phyloP scores from a whole-genome alignment of 1,140 invertebrate genomes.

The Reticulitermes speratus region DNA sequence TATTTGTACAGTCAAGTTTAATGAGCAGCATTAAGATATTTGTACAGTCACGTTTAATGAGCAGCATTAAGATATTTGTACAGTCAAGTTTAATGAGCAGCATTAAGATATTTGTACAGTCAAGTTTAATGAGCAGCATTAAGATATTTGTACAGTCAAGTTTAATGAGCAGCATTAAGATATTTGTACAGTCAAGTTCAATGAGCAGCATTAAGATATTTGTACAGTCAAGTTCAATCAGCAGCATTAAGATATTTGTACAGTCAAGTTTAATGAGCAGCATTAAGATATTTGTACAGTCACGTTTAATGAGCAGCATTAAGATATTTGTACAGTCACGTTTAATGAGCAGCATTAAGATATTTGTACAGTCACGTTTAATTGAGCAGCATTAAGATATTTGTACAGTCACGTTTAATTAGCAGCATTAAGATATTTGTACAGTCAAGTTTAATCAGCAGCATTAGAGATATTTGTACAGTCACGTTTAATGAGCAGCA shows the following conservation, averaged over 20 bases:
- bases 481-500: background rate
- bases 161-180: background rate
- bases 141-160: too few species aligned
- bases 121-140: background rate
- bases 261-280: background rate
- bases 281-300: too few species aligned
- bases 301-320: background rate
- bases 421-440: background rate
- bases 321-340: too few species aligned
- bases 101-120: too few species aligned
- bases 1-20: background rate
- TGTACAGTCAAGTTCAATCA: background rate
- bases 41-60: background rate
- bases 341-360: background rate
- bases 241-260: background rate
- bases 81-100: background rate
- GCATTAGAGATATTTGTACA: too few species aligned
- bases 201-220: background rate
- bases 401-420: background rate
- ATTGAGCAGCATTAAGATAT: background rate
- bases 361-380: background rate
- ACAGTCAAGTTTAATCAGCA: background rate
- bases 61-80: background rate
- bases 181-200: background rate
- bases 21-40: background rate